Conservation (phyloP, 92 coral and sea anemone species). For the Palythoa caribaeorum region DNA sequence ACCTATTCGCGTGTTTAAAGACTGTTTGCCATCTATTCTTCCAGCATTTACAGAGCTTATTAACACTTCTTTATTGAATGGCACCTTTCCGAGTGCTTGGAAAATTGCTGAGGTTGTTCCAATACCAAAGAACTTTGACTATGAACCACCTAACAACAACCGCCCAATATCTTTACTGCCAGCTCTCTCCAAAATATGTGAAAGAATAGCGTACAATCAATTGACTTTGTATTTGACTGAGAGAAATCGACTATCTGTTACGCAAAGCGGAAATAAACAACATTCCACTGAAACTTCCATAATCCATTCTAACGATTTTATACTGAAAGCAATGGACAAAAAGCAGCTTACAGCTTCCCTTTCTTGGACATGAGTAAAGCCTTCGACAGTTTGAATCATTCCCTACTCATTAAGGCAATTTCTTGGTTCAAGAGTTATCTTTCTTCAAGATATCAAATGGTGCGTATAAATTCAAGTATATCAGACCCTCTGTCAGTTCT, state of each 20-base stretch:
- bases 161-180: background rate
- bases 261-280: background rate
- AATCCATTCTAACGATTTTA: background rate
- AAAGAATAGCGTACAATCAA: background rate
- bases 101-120: constrained; percentile 38
- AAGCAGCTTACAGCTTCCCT: background rate
- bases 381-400: background rate
- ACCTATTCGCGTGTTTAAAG: constrained; percentile 16
- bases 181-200: background rate
- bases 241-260: background rate
- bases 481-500: background rate
- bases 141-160: constrained; percentile 25
- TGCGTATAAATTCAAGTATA: background rate
- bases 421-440: background rate
- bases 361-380: background rate
- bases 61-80: constrained; percentile 9
- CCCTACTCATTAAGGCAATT: background rate
- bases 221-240: background rate
- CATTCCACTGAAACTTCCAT: background rate
- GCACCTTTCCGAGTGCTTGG: constrained; percentile 41
- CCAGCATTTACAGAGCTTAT: constrained; percentile 11
- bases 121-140: constrained; percentile 35
- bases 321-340: background rate
- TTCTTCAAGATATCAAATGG: background rate
- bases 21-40: constrained; percentile 30